Evolutionary conservation across 2,113 vertebrate genomes (phyloP), one percentile per base, ranked within the genome.

Genomic region (Dicerorhinus sumatrensis): DNA sequence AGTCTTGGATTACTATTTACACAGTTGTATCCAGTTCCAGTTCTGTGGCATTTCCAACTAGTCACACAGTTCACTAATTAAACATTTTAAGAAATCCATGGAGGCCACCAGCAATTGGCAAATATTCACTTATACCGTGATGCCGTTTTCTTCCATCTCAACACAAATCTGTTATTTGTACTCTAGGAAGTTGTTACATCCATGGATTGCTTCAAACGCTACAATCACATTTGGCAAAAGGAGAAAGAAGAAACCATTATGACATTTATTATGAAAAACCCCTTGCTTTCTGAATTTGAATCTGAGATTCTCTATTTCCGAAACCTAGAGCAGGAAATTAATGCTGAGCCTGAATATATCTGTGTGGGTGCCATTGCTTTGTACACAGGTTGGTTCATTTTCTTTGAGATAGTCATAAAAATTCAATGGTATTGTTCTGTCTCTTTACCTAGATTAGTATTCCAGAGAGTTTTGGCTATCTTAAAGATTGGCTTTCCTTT

Each of bases 161-260:
- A 72, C 9, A 51, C 14, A 89, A 42, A 88, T 79, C 54, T 86
- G 14, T 97, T 91, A 7, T 94, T 96, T 98, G 48, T 98, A 3
- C 98, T 98, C 95, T 97, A 99, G 99, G 99, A 99, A 86, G 98
- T 99, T 97, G 97, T 98, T 72, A 97, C 98, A 51, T 98, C 99
- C 92, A 98, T 99, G 93, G 98, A 99, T 27, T 98, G 94, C 92
- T 99, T 99, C 83, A 99, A 97, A 82, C 48, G 98, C 89, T 99
- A 99, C 96, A 99, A 99, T 96, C 99, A 99, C 94, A 99, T 99
- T 98, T 99, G 99, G 99, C 99, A 99, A 97, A 99, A 98, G 86
- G 99, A 99, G 93, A 99, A 99, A 91, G 99, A 99, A 91, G 99
- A 99, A 92, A 98, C 99, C 31, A 98, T 99, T 98, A 97, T 93